Evolutionary conservation across 2,797 vertebrate species (phyloP).

Genomic region (Gymnothorax javanicus): DNA sequence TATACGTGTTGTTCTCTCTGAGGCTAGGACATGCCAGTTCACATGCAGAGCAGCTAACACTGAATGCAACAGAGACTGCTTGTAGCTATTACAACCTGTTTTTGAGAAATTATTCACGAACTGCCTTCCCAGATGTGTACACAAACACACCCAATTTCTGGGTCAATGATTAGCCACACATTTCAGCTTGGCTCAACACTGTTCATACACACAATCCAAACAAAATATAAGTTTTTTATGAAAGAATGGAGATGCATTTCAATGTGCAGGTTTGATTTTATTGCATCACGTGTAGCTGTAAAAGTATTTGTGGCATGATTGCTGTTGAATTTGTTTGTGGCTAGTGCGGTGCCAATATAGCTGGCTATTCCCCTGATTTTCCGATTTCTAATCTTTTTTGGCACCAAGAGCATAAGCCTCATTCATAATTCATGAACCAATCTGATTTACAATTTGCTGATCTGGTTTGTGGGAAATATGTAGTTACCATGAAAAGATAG

Average conservation of each 20-base stretch:
- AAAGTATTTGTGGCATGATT: not conserved
- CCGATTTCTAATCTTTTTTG: too few relatives aligned
- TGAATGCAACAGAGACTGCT: not conserved
- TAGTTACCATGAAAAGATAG: not conserved
- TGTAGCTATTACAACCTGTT: not conserved
- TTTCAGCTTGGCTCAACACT: not conserved
- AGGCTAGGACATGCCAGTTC: too few relatives aligned
- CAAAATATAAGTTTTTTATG: not conserved
- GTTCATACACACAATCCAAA: not conserved
- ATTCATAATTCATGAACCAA: not conserved
- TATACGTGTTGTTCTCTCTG: too few relatives aligned
- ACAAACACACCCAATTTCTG: not conserved
- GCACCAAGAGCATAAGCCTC: not conserved
- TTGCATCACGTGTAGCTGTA: not conserved
- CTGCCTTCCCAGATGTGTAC: not conserved
- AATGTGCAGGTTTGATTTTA: not conserved
- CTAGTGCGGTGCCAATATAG: not conserved
- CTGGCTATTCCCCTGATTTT: too few relatives aligned
- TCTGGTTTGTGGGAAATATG: not conserved
- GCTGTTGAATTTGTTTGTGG: not conserved
- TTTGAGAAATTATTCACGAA: not conserved
- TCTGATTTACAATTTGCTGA: not conserved
- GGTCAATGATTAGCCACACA: slow-evolving; percentile 32
- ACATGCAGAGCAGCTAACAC: too few relatives aligned
- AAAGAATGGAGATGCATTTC: not conserved